A percentile compares a stretch with the other conserved stretches of the same genome.
These are phyloP conservation scores for Apodemia hepburni DNA, from an alignment of 2,888 invertebrate species.

Conservation along the genomic window DNA sequence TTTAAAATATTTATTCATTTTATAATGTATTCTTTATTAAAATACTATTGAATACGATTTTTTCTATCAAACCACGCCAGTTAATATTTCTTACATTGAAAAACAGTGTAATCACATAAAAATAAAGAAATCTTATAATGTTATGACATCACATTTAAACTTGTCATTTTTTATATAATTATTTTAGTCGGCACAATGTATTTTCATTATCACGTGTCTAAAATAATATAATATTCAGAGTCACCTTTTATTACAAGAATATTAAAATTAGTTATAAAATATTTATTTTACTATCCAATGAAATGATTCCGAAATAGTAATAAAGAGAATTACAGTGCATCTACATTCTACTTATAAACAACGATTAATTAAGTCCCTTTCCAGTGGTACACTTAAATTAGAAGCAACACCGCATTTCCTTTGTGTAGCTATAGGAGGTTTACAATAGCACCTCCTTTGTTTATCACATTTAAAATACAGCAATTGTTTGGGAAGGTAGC, in stretches of 20 bases:
- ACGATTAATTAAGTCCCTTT: constrained; percentile 44
- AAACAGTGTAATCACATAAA: too few species aligned
- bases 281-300: constrained; percentile 10
- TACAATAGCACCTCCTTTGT: constrained; percentile 29
- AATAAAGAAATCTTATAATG: too few species aligned
- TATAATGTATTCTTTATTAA: too few species aligned
- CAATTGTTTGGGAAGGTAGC: constrained; percentile 21
- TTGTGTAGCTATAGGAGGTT: constrained; percentile 39
- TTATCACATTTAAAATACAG: constrained; percentile 21
- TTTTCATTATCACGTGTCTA: too few species aligned
- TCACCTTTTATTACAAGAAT: neutral
- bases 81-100: too few species aligned
- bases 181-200: too few species aligned
- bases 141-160: too few species aligned
- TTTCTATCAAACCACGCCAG: too few species aligned
- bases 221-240: too few species aligned
- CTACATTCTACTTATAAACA: constrained; percentile 32
- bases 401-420: constrained; percentile 39
- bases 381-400: constrained; percentile 38
- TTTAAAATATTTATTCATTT: too few species aligned
- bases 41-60: too few species aligned
- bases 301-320: constrained; percentile 28
- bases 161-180: too few species aligned
- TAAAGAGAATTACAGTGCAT: constrained; percentile 36
- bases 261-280: neutral